Base-by-base conservation (phyloP, 1,140 invertebrate species). In the Bombyx mandarina region DNA sequence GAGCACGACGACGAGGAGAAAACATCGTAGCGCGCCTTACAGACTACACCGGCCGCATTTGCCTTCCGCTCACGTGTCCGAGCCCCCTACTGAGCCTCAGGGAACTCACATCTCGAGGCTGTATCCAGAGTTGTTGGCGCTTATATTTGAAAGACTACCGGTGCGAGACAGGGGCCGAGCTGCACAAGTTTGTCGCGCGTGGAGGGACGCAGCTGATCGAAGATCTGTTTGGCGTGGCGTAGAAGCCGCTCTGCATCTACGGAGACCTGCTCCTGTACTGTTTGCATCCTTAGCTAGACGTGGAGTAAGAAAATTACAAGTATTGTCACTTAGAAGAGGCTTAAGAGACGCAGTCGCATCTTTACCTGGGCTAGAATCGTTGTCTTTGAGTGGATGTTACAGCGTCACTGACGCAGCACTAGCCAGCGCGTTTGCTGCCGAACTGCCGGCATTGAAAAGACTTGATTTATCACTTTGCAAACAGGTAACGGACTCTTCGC, bases 381-480 rank as follows among this genome's bases (percentile, higher is more conserved):
- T 99, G 51, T 98, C 96, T 73, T 88, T 98, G 6, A 96, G 94
- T 70, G 97, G 97, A 8, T 98, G 97, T 82, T 98, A 96, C 88
- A 97, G 96, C 79, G 92, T 99, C 26, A 96, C 95, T 26, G 93
- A 94, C 74, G 81, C 90, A 7, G 94, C 94, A n/a, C 86, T 98
- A 45, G 92, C 91, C 7, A 93, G 94, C 66, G 96, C 96, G 1
- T 94, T 98, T 69, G 89, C 90, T 44, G 88, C 91, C 8, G 93
- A 95, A 58, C 86, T 93, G 56, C 91, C 93, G 42, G 91, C 92
- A 10, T 88, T 98, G 2, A 57, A 18, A 18, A 18, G 12, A 18
- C 89, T 98, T 45, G 95, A 98, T 79, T 89, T 99, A 8, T 97
- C 95, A 5, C 89, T 98, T 51, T 99, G 97, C 88, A 99, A 99